A percentile compares a stretch with the other conserved stretches of the same genome.
phyloP scores from a whole-genome alignment of 2,797 vertebrate genomes.

The Pipistrellus kuhlii region DNA sequence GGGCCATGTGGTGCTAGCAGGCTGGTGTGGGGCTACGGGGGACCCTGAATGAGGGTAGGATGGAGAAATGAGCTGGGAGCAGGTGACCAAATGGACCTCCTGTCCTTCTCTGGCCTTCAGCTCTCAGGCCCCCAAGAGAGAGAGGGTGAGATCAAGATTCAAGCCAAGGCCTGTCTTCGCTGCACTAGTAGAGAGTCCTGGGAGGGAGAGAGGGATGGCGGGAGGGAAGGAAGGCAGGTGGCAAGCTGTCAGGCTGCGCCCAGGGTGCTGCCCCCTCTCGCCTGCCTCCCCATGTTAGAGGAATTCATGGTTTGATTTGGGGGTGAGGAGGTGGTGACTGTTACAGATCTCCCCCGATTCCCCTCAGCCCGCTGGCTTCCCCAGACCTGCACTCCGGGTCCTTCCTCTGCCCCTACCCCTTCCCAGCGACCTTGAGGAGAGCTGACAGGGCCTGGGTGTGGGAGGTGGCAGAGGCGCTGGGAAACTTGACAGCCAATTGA shows the following conservation, averaged over 20 bases:
- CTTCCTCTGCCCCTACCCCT: background rate
- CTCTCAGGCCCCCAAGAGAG: background rate
- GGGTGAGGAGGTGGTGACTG: background rate
- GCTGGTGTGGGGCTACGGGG: background rate
- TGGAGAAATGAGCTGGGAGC: background rate
- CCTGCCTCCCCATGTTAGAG: background rate
- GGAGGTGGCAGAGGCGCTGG: constrained; percentile 74
- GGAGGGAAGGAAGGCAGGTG: background rate
- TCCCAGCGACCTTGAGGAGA: constrained; percentile 55
- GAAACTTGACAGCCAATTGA: constrained; percentile 86
- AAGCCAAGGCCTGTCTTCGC: background rate
- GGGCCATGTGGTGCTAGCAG: background rate
- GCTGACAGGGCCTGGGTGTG: background rate
- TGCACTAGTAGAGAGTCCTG: background rate
- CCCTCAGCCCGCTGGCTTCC: background rate
- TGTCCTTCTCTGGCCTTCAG: too few species aligned
- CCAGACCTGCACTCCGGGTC: background rate
- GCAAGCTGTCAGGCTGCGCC: background rate
- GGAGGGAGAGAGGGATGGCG: background rate
- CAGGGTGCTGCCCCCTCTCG: background rate
- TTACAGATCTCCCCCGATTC: background rate
- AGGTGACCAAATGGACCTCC: background rate
- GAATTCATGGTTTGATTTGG: background rate
- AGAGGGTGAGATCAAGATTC: background rate
- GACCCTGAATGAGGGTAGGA: background rate